These are phyloP conservation scores for Petrosia ficiformis DNA, from an alignment of 37 sponge, comb jelly and placozoan genomes.

Conservation along the genomic window DNA sequence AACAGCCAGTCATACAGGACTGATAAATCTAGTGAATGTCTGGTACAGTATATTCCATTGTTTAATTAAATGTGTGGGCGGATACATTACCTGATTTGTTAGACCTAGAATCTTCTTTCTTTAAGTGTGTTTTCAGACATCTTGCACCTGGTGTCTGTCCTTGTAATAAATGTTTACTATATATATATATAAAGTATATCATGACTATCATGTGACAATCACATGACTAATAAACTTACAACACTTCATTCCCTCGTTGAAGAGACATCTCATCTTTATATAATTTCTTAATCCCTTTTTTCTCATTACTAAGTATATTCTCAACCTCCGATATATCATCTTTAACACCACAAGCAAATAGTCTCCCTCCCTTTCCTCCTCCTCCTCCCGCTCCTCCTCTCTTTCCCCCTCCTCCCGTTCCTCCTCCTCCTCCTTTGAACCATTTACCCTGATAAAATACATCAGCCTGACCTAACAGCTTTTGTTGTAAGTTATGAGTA, in stretches of 20 bases:
- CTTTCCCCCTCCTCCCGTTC: too few species aligned
- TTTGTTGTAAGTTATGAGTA: conserved; percentile 10
- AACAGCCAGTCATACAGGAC: too few species aligned
- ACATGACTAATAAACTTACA: conserved; percentile 23
- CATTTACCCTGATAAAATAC: not conserved
- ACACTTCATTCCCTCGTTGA: conserved; percentile 19
- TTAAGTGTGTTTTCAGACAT: too few species aligned
- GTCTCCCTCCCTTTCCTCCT: not conserved
- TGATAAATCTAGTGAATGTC: too few species aligned
- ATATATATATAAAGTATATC: too few species aligned
- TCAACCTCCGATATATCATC: not conserved
- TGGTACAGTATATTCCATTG: too few species aligned
- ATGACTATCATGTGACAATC: not conserved
- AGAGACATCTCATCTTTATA: conserved; percentile 11
- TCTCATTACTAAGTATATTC: not conserved
- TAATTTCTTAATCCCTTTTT: not conserved
- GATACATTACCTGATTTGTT: too few species aligned
- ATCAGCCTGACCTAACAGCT: conserved; percentile 1
- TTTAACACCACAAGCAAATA: conserved; percentile 57
- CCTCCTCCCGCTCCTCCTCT: not conserved
- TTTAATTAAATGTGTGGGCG: too few species aligned
- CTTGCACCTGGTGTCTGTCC: not conserved
- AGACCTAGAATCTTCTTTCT: too few species aligned
- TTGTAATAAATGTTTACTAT: too few species aligned
- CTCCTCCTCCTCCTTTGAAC: not conserved